Base-by-base conservation (phyloP, 2,113 vertebrate genomes). In the Rhabdomys dilectus region DNA sequence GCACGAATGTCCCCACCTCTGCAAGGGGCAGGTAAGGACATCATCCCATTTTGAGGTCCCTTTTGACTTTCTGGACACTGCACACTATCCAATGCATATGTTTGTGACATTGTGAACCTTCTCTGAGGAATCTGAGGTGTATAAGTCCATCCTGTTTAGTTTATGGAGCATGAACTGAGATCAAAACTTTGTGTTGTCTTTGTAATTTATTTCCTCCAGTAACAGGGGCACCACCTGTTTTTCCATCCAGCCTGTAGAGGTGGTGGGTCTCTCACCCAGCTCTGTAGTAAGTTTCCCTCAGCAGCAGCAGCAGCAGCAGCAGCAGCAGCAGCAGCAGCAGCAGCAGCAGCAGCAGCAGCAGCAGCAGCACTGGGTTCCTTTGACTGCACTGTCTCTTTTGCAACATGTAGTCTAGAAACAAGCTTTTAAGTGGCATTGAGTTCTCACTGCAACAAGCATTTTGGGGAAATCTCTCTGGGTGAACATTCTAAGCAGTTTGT, bases 391-490 rank as follows among this genome's bases (percentile, higher is more conserved):
- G 39, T 58, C 34, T 91, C 92, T 62, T 93, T 89, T 85, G 91
- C 81, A 70, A 94, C 93, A 76, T 36, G 82, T 93, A 86, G n/a
- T 34, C 8, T 85, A 76, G 77, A 86, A 51, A 34, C 10, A 85
- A 66, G 56, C 70, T 93, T 94, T 51, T 88, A 51, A 72, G 53
- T 95, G 76, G 29, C 26, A 48, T 62, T 56, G 58, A 70, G 22
- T 89, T 94, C 93, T 91, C 77, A 81, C 3, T 93, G 66, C 80
- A 92, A 86, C 13, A 76, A 84, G 75, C 36, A 91, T 81, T 85
- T 88, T 80, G 26, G 58, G 77, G n/a, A 84, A 91, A 68, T 8
- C 12, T 42, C 19, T 81, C 29, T 76, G 26, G 45, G 29, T 96
- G 53, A 91, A 85, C 45, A 85, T 66, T 48, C 2, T 72, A 88